phyloP scores from a whole-genome alignment of 1,140 invertebrate genomes.

The Drosophila kohkoa region DNA sequence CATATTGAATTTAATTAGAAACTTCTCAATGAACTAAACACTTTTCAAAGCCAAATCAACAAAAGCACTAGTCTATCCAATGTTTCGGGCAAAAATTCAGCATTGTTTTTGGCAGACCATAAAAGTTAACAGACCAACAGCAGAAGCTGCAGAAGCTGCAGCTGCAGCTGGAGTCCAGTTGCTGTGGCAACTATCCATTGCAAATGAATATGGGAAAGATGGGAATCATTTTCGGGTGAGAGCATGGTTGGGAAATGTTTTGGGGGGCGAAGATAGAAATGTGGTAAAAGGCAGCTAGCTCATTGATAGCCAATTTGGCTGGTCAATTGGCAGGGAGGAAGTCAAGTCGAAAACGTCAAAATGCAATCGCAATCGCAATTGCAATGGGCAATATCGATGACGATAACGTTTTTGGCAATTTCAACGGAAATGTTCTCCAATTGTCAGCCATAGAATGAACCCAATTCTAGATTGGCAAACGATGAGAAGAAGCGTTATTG shows the following conservation, averaged over 20 bases:
- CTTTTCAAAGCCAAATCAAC: not conserved
- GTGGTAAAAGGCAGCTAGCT: conserved; percentile 35
- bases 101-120: conserved; percentile 32
- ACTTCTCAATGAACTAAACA: not conserved
- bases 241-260: conserved; percentile 8
- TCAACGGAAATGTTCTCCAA: conserved; percentile 56
- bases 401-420: conserved; percentile 54
- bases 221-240: not conserved
- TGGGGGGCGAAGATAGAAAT: conserved; percentile 28
- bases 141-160: conserved; percentile 20
- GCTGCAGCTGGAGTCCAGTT: not conserved
- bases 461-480: not conserved
- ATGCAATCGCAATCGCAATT: conserved; percentile 44
- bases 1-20: not conserved
- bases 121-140: conserved; percentile 31
- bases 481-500: conserved; percentile 1
- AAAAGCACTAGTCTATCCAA: not conserved
- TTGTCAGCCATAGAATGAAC: conserved; percentile 17
- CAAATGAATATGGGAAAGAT: conserved; percentile 1
- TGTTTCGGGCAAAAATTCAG: conserved; percentile 5
- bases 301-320: conserved; percentile 72
- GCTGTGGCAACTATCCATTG: conserved; percentile 3
- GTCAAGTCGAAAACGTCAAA: conserved; percentile 27
- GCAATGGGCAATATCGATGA: conserved; percentile 54
- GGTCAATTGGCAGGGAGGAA: conserved; percentile 69